Evolutionary conservation across 2,797 vertebrate species (phyloP), one percentile per base, ranked within the genome.

Genomic region (Sphenodon punctatus): DNA sequence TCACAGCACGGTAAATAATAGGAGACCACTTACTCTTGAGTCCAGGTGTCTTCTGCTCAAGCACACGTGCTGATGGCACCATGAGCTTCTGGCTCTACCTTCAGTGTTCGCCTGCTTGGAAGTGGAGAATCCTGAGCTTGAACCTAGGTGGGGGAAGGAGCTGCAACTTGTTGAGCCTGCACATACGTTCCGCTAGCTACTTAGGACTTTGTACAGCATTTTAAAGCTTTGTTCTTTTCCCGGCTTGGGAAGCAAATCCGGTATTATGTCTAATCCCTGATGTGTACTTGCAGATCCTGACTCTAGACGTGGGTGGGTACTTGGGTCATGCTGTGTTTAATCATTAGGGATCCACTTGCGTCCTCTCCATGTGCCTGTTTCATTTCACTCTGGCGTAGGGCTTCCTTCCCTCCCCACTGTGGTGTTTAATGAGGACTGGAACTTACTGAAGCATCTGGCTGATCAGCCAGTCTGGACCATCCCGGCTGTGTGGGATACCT

Each of bases 311-410:
- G n/a, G 45, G 22, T 12, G 23, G 67, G 51, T 56, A 27, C 19
- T 2, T 19, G 2, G 12, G 32, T 34, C 55, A 15, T 5, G 25
- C 22, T 3, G 42, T 25, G 8, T n/a, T 1, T 17, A 36, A 65
- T 59, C 17, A 32, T 32, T 1, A 2, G 1, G 2, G 2, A 0
- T 1, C 38, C 46, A 3, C 23, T 5, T 10, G 4, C 16, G 30
- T 32, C 53, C 17, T 2, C 1, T 9, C 56, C 25, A 39, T 20
- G 10, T 14, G 56, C 34, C 13, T 59, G 58, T 16, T 22, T 23
- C 2, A 1, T 4, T 1, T 45, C 23, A 41, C 13, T 22, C 45
- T 53, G 15, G 68, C 34, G 2, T 22, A 2, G 36, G 19, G 3
- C 3, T 2, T 46, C 22, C 17, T 60, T 45, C 43, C 38, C 17